Base-by-base conservation (phyloP, 2,888 invertebrate species). In the Autographa gamma region DNA sequence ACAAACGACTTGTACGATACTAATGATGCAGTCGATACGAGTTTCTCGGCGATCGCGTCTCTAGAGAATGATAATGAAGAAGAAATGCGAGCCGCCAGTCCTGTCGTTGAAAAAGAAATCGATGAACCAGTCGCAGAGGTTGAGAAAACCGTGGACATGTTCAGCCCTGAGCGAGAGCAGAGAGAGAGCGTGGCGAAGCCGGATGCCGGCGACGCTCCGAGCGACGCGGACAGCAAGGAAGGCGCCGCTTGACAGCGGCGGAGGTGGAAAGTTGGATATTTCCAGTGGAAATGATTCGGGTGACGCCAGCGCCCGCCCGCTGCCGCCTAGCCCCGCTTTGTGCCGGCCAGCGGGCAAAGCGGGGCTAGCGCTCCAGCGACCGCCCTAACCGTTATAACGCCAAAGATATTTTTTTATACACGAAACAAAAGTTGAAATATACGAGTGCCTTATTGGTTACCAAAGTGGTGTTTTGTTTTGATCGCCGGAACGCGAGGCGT, bases 401-500 rank as follows among this genome's bases (percentile, higher is more conserved):
- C 95, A 95, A 94, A 95, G 94, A 94, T 92, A 92, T 90, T 89
- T 90, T 87, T 92, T 90, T 89, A 92, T 92, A 93, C 91, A 92
- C 88, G 86, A 86, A 87, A 83, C 85, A 81, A 82, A 90, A 92
- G 85, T 89, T 93, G 89, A 93, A 95, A 95, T 95, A 95, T 95
- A 95, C 92, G 93, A 94, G 95, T 95, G 95, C 95, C 95, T 95
- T 95, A 94, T 93, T 95, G 95, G 95, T 94, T 91, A 93, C 90
- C 90, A 88, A 91, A 86, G 80, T 91, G 92, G 93, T 93, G 93
- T 94, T 95, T 95, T 95, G 93, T 93, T 89, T 95, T 92, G 87
- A 69, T 86, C 89, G 88, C 76, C 91, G 90, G 88, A 88, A 84
- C 83, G 88, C 88, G 69, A 83, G 85, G 86, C 82, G 82, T 77